Conservation (phyloP, 1,140 invertebrate genomes). For the Drosophila parvula region DNA sequence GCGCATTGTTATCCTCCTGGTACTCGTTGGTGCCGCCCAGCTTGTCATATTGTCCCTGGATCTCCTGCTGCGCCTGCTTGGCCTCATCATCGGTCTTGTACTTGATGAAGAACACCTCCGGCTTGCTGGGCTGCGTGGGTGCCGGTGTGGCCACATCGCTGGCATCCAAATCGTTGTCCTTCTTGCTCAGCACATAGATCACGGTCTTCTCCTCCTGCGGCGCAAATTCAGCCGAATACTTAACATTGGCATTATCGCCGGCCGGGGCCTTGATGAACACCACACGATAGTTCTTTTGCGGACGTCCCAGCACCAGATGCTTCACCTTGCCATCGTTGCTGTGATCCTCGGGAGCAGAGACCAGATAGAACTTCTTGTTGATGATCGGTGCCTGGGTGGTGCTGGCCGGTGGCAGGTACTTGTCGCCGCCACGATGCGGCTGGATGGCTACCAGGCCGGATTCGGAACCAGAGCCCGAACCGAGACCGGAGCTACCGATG, state of each 20-base stretch:
- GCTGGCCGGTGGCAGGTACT: constrained; percentile 74
- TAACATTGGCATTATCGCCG: constrained; percentile 86
- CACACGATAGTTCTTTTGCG: constrained; percentile 93
- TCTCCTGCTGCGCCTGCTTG: constrained; percentile 77
- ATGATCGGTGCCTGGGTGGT: constrained; percentile 76
- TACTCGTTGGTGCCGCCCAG: constrained; percentile 79
- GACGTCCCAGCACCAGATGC: constrained; percentile 84
- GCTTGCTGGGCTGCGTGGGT: constrained; percentile 89
- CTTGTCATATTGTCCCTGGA: constrained; percentile 82
- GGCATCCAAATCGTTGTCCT: constrained; percentile 87
- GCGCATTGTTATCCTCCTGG: constrained; percentile 77
- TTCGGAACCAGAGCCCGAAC: neutral
- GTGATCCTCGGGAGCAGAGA: constrained; percentile 80
- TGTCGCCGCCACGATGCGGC: constrained; percentile 73
- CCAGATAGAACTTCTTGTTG: constrained; percentile 82
- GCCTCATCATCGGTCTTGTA: constrained; percentile 88
- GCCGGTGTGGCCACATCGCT: constrained; percentile 88
- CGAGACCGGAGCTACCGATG: neutral
- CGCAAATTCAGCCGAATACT: constrained; percentile 79
- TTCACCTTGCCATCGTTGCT: constrained; percentile 71
- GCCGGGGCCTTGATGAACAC: constrained; percentile 94
- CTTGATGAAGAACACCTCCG: constrained; percentile 91
- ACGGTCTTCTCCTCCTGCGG: constrained; percentile 92
- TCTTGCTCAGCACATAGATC: constrained; percentile 93
- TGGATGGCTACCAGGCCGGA: constrained; percentile 29